These are phyloP conservation scores for Pachycephus smyrnensis DNA, from an alignment of 2,888 invertebrate species.

Conservation along the genomic window DNA sequence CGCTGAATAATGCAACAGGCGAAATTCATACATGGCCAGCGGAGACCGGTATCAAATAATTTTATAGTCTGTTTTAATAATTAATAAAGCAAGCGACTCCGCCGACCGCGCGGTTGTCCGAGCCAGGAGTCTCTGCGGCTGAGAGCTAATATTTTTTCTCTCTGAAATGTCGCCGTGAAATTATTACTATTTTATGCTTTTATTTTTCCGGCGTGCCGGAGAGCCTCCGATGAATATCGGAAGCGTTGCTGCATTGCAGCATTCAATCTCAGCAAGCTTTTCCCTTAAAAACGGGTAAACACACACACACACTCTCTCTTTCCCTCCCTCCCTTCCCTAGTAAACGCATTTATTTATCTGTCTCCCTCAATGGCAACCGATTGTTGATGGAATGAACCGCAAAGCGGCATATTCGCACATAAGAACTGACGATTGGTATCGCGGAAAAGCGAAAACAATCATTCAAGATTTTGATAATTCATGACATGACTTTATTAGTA, in stretches of 20 bases:
- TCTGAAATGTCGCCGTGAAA: not conserved
- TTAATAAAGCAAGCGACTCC: constrained; percentile 34
- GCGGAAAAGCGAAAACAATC: too few relatives aligned
- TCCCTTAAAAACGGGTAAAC: too few relatives aligned
- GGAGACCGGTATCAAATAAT: constrained; percentile 40
- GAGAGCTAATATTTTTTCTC: not conserved
- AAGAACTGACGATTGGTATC: too few relatives aligned
- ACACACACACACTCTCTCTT: constrained; percentile 17
- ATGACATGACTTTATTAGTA: too few relatives aligned
- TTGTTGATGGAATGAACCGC: too few relatives aligned
- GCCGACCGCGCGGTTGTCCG: constrained; percentile 2
- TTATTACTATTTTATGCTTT: constrained; percentile 2
- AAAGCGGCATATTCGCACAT: too few relatives aligned
- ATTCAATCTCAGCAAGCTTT: too few relatives aligned
- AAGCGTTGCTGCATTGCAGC: not conserved
- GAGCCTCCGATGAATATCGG: not conserved
- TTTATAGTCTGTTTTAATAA: constrained; percentile 49
- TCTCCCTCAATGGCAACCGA: too few relatives aligned
- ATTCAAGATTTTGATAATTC: too few relatives aligned
- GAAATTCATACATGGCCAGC: constrained; percentile 47
- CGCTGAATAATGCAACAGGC: constrained; percentile 52
- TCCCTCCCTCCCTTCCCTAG: not conserved
- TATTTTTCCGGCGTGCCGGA: not conserved
- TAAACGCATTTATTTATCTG: too few relatives aligned
- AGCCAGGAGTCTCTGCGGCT: not conserved